phyloP scores from a whole-genome alignment of 2,888 invertebrate genomes.

The Ophraella communa region DNA sequence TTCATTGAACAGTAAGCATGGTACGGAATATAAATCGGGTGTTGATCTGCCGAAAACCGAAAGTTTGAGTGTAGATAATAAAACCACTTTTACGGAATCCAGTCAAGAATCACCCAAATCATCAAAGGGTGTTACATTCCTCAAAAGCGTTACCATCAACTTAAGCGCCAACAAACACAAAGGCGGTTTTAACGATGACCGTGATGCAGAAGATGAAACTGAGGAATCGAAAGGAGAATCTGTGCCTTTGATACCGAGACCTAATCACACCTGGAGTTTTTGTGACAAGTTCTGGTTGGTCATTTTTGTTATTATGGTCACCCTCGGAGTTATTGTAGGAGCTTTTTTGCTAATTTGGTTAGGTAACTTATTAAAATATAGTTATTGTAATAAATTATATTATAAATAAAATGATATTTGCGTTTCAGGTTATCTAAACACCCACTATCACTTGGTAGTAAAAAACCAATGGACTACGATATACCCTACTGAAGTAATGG shows the following conservation, averaged over 20 bases:
- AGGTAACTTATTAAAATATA: not conserved
- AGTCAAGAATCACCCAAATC: not conserved
- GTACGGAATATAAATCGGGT: too few relatives aligned
- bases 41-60: not conserved
- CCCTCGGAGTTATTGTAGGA: not conserved
- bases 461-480: conserved; percentile 13
- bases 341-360: not conserved
- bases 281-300: not conserved
- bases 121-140: not conserved
- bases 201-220: not conserved
- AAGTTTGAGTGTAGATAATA: not conserved
- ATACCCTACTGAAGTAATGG: not conserved
- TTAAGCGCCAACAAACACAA: not conserved
- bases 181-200: too few relatives aligned
- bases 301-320: not conserved
- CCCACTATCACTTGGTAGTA: not conserved
- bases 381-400: too few relatives aligned
- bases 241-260: not conserved
- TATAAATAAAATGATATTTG: not conserved
- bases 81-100: not conserved
- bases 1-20: too few relatives aligned
- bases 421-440: not conserved
- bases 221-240: not conserved
- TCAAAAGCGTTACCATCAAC: not conserved
- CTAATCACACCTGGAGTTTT: not conserved